Conservation (phyloP, 2,888 invertebrate species). For the Leptothorax acervorum region DNA sequence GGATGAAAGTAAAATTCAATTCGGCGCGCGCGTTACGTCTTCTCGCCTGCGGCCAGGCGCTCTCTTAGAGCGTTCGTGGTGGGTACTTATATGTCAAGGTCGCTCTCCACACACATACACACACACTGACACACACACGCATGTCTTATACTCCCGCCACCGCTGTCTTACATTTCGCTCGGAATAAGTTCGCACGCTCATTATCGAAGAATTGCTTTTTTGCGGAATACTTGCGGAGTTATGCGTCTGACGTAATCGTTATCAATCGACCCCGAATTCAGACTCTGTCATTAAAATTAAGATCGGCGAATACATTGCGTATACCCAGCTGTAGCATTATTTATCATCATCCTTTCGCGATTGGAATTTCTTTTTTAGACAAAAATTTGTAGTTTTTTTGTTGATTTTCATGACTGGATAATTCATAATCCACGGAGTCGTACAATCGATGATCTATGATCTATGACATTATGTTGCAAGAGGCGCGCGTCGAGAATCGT, state of each 20-base stretch:
- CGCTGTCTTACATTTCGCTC: conserved; percentile 63
- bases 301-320: neutral
- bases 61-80: conserved; percentile 74
- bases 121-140: neutral
- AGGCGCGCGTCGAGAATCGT: conserved; percentile 23
- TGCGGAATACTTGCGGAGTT: neutral
- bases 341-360: neutral
- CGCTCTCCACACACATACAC: conserved; percentile 66
- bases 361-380: neutral
- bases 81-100: conserved; percentile 80
- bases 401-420: conserved; percentile 19
- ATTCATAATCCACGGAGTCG: conserved; percentile 16
- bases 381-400: neutral
- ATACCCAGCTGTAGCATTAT: neutral
- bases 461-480: conserved; percentile 49
- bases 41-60: conserved; percentile 69
- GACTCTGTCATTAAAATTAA: neutral
- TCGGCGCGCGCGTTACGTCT: conserved; percentile 74
- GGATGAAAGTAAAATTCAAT: conserved; percentile 80
- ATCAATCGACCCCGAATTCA: neutral
- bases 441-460: conserved; percentile 24
- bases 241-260: neutral
- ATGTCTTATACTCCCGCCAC: neutral
- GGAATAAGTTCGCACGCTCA: conserved; percentile 57
- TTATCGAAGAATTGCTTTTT: conserved; percentile 43